These are phyloP conservation scores for Tychaedon coryphoeus DNA, from an alignment of 2,113 vertebrate genomes.

Conservation along the genomic window DNA sequence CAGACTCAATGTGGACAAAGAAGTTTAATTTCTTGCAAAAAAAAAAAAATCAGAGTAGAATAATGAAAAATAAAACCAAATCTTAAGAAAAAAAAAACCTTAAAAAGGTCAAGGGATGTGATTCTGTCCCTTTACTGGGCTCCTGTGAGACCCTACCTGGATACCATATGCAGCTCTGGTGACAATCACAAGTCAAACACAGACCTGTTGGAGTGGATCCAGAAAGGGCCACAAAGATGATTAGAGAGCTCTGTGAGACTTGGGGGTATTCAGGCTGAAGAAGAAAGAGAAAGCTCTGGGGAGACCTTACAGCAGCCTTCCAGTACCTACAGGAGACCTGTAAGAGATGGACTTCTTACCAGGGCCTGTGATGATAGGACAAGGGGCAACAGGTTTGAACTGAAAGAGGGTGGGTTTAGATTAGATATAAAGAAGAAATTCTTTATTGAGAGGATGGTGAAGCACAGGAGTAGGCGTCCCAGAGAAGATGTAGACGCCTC, in stretches of 20 bases:
- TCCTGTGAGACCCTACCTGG: neutral
- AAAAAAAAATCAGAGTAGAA: neutral
- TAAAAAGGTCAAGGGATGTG: neutral
- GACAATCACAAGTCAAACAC: neutral
- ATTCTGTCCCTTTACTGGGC: neutral
- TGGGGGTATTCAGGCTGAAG: neutral
- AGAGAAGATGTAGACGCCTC: neutral
- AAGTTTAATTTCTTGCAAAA: neutral
- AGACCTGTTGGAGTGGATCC: neutral
- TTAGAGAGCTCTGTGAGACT: neutral
- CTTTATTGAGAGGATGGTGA: neutral
- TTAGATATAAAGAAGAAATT: neutral
- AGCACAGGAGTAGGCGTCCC: neutral
- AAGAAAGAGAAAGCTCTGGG: neutral
- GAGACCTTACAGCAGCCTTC: neutral
- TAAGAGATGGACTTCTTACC: neutral
- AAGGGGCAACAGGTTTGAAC: neutral
- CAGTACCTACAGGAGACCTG: neutral
- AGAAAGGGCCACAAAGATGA: neutral
- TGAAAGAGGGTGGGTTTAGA: neutral
- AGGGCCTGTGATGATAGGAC: neutral
- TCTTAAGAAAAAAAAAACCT: neutral
- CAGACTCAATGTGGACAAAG: rapidly evolving
- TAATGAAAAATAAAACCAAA: neutral
- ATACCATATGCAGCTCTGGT: neutral